Percentiles rank a stretch among this genome's conserved stretches.
These are phyloP conservation scores for Zaprionus camerounensis DNA, from an alignment of 1,140 invertebrate genomes.

Conservation along the genomic window DNA sequence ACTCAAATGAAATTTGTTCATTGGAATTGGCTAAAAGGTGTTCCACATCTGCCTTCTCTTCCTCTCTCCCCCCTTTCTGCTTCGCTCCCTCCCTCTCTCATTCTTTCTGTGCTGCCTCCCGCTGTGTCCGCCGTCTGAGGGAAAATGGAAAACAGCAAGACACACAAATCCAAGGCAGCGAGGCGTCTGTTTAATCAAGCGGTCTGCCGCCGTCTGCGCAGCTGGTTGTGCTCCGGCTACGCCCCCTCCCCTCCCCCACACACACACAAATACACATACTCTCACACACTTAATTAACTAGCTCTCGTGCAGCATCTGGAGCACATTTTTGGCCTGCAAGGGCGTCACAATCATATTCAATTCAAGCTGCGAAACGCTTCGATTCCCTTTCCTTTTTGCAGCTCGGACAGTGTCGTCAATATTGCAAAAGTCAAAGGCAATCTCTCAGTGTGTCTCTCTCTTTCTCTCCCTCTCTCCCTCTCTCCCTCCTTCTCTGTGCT, in stretches of 20 bases:
- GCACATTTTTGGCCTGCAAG: constrained; percentile 20
- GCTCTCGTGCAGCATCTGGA: constrained; percentile 19
- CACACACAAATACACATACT: constrained; percentile 16
- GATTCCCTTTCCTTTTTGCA: neutral
- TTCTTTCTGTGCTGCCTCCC: neutral
- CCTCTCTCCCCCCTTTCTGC: neutral
- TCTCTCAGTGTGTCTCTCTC: neutral
- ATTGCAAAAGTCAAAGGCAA: constrained; percentile 30
- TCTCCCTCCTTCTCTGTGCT: neutral
- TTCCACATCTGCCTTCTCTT: neutral
- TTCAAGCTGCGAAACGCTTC: constrained; percentile 27
- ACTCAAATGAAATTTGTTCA: constrained; percentile 39
- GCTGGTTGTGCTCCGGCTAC: constrained; percentile 35
- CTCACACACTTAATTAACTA: constrained; percentile 56
- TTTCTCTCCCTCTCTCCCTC: neutral
- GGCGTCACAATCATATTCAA: constrained; percentile 38
- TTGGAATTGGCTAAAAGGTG: constrained; percentile 46
- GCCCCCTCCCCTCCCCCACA: neutral
- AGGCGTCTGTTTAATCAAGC: constrained; percentile 45
- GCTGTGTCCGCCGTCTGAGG: constrained; percentile 1
- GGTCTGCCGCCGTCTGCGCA: constrained; percentile 26
- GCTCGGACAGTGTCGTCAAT: constrained; percentile 26
- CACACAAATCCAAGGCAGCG: constrained; percentile 28
- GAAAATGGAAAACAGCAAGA: constrained; percentile 37
- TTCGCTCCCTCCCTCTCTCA: neutral